Evolutionary conservation across 2,888 invertebrate genomes (phyloP).

Genomic region (Orthosia gothica): DNA sequence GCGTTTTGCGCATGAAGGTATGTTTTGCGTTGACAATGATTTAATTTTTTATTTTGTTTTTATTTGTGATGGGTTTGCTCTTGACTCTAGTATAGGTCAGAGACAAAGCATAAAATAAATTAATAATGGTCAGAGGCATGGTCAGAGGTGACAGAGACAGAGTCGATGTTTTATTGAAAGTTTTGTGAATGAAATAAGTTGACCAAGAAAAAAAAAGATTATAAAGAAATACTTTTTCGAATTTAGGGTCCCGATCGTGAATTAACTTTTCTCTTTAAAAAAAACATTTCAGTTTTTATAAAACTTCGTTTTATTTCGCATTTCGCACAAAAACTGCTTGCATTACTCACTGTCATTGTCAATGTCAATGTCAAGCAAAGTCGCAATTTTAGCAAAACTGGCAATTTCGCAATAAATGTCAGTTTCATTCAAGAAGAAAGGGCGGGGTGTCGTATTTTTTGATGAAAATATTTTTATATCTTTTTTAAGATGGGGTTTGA

Average conservation of each 20-base stretch:
- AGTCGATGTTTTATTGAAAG: too few species aligned
- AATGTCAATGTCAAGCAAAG: constrained; percentile 8
- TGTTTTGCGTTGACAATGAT: background rate
- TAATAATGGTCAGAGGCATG: too few species aligned
- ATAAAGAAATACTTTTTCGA: too few species aligned
- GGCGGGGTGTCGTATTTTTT: constrained; percentile 11
- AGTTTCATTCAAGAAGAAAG: constrained; percentile 7
- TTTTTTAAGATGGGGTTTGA: constrained; percentile 82
- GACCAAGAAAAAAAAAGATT: background rate
- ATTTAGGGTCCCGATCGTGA: too few species aligned
- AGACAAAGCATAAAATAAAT: too few species aligned
- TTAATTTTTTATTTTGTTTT: constrained; percentile 10
- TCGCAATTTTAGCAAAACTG: background rate
- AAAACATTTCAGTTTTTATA: too few species aligned
- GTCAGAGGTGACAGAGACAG: too few species aligned
- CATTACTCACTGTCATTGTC: background rate
- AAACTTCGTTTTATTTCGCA: too few species aligned
- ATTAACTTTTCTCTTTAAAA: too few species aligned
- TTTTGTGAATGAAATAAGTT: background rate
- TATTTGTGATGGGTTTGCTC: too few species aligned
- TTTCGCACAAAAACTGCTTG: background rate
- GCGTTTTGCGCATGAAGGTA: too few species aligned
- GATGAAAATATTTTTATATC: background rate
- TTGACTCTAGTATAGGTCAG: too few species aligned
- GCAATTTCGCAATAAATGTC: constrained; percentile 14